A percentile compares a stretch with the other conserved stretches of the same genome.
Conservation (phyloP, 2,888 invertebrate genomes). For the Busseola fusca region DNA sequence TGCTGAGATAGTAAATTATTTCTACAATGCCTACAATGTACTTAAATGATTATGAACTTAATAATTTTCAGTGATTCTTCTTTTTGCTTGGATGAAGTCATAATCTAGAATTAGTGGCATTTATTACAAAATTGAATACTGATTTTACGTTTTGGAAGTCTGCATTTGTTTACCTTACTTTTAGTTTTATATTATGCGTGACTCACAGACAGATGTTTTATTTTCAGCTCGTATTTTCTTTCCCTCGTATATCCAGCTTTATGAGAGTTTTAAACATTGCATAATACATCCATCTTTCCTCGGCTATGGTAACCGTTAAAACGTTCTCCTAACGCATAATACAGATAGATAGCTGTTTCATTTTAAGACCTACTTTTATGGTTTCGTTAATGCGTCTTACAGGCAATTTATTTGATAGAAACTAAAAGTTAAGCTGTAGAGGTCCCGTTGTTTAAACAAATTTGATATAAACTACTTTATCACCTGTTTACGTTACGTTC, state of each 20-base stretch:
- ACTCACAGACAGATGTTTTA: conserved; percentile 83
- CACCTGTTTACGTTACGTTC: conserved; percentile 7
- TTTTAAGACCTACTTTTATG: conserved; percentile 42
- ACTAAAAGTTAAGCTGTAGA: conserved; percentile 15
- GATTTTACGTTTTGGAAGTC: conserved; percentile 70
- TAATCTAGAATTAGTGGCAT: conserved; percentile 55
- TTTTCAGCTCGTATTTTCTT: conserved; percentile 76
- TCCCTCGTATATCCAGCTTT: conserved; percentile 79
- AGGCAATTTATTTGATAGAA: conserved; percentile 33
- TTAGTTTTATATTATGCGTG: conserved; percentile 78
- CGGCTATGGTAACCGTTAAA: conserved; percentile 70
- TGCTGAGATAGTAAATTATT: conserved; percentile 54
- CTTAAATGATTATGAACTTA: conserved; percentile 14
- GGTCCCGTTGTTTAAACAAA: conserved; percentile 17
- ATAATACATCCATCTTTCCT: conserved; percentile 76
- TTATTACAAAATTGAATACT: conserved; percentile 60
- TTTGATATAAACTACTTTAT: conserved; percentile 8
- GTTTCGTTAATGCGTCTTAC: conserved; percentile 29
- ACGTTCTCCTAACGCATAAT: conserved; percentile 50
- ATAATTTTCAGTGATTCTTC: conserved; percentile 6
- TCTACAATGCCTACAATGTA: conserved; percentile 37
- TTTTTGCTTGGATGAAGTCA: conserved; percentile 24
- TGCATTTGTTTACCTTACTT: conserved; percentile 78
- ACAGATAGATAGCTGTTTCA: conserved; percentile 35
- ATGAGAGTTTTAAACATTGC: conserved; percentile 80